phyloP scores from a whole-genome alignment of 2,888 invertebrate species.

The Cetonia aurata region DNA sequence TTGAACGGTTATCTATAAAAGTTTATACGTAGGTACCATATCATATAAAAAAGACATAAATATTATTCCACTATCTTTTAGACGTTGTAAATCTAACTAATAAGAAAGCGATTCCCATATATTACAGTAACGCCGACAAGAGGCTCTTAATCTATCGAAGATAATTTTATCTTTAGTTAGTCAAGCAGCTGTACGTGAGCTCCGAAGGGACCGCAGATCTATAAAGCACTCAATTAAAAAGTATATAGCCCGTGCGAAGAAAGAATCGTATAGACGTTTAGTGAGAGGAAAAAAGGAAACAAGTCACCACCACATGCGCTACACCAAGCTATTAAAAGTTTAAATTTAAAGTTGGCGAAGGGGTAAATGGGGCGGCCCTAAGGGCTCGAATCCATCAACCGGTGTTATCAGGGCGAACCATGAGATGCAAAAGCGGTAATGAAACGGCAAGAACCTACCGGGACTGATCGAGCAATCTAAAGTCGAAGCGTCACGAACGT shows the following conservation, averaged over 20 bases:
- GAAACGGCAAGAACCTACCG: slow-evolving; percentile 57
- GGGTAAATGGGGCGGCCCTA: slow-evolving; percentile 33
- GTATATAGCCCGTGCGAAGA: slow-evolving; percentile 24
- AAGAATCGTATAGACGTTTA: slow-evolving; percentile 30
- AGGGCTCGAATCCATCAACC: slow-evolving; percentile 57
- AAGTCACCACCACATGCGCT: slow-evolving; percentile 51
- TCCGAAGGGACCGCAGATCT: slow-evolving; percentile 10
- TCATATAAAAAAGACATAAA: slow-evolving; percentile 25
- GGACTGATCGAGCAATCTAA: slow-evolving; percentile 60
- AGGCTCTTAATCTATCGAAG: slow-evolving; percentile 13
- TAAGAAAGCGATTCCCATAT: slow-evolving; percentile 16
- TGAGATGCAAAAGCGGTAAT: slow-evolving; percentile 56
- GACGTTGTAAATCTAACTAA: slow-evolving; percentile 23
- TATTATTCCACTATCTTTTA: slow-evolving; percentile 4
- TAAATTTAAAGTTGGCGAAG: slow-evolving; percentile 52
- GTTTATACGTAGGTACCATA: no score
- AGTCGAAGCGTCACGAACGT: slow-evolving; percentile 50
- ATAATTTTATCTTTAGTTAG: slow-evolving; percentile 25
- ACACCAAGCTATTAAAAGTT: slow-evolving; percentile 56
- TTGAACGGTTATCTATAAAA: no score
- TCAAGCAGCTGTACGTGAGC: slow-evolving; percentile 22
- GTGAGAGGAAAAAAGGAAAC: slow-evolving; percentile 18
- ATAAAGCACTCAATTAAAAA: slow-evolving; percentile 35
- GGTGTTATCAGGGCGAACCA: slow-evolving; percentile 52
- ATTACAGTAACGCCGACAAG: slow-evolving; percentile 13